phyloP scores from a whole-genome alignment of 1,140 invertebrate genomes.

The Bombus consobrinus region DNA sequence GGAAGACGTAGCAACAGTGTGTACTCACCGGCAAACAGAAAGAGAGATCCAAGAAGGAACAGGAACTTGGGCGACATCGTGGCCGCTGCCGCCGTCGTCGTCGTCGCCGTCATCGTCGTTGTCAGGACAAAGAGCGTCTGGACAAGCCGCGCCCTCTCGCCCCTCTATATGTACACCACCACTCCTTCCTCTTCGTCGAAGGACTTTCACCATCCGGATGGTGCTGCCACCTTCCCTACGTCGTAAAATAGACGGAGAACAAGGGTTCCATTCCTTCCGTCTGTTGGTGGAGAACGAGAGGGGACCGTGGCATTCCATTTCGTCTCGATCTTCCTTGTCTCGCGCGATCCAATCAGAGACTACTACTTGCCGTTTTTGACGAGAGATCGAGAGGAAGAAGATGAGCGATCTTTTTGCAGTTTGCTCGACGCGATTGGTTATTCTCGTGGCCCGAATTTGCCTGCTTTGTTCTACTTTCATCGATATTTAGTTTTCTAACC shows the following conservation, averaged over 20 bases:
- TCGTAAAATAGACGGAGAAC: not conserved
- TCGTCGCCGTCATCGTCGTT: constrained; percentile 79
- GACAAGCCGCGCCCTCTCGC: constrained; percentile 83
- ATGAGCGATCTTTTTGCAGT: not conserved
- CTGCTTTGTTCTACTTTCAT: constrained; percentile 30
- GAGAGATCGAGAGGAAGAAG: not conserved
- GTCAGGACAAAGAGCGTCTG: constrained; percentile 80
- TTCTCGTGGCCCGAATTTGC: constrained; percentile 1
- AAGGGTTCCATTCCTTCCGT: constrained; percentile 7
- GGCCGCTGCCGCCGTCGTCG: constrained; percentile 56
- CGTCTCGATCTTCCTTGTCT: not conserved
- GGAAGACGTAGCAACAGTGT: not conserved
- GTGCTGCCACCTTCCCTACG: constrained; percentile 79
- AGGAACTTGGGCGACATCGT: constrained; percentile 81
- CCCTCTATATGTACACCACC: constrained; percentile 82
- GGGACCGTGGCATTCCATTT: not conserved
- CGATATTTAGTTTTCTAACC: not conserved
- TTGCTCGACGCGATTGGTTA: not conserved
- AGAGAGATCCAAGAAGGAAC: constrained; percentile 77
- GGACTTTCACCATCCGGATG: constrained; percentile 81
- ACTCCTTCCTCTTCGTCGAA: constrained; percentile 77
- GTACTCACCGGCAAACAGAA: constrained; percentile 80
- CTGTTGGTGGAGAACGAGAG: not conserved
- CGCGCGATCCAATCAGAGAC: too few species aligned
- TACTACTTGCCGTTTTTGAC: not conserved